Percentiles rank a stretch among this genome's conserved stretches.
These are phyloP conservation scores for Chlorodrepanis virens DNA, from an alignment of 2,113 vertebrate genomes.

Conservation along the genomic window DNA sequence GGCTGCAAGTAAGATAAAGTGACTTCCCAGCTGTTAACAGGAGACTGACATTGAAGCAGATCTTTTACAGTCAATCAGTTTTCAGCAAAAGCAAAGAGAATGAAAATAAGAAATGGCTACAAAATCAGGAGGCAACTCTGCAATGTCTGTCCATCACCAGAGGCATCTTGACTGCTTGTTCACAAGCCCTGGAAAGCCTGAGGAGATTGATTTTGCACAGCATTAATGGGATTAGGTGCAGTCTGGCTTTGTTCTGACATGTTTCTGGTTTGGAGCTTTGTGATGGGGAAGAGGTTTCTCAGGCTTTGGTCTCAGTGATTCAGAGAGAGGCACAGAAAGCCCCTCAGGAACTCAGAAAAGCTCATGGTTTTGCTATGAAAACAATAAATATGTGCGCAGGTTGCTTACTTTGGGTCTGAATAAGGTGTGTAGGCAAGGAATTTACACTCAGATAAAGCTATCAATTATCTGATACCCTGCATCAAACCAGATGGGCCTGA, in stretches of 20 bases:
- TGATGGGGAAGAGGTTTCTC: not conserved
- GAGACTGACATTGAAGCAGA: conserved; percentile 25
- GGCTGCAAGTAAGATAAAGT: conserved; percentile 41
- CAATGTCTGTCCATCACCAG: conserved; percentile 33
- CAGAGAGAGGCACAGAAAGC: not conserved
- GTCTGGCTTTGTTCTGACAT: not conserved
- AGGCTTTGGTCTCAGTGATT: not conserved
- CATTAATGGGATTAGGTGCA: conserved; percentile 7
- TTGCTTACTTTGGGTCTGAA: not conserved
- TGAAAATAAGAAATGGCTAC: conserved; percentile 13
- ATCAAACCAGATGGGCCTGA: not conserved
- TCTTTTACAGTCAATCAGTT: conserved; percentile 47
- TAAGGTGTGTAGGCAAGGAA: not conserved
- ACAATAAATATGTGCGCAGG: not conserved
- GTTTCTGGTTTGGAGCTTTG: not conserved
- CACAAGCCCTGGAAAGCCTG: not conserved
- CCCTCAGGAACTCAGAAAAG: not conserved
- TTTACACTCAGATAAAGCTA: not conserved
- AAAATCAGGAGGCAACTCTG: not conserved
- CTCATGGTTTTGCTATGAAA: not conserved
- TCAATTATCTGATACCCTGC: not conserved
- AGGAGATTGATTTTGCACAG: not conserved
- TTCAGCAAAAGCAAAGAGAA: not conserved
- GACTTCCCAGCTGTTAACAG: conserved; percentile 36
- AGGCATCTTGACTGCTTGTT: conserved; percentile 25